A percentile compares a stretch with the other conserved stretches of the same genome.
Evolutionary conservation across 2,113 vertebrate species (phyloP).

Genomic region (Steatornis caripensis): DNA sequence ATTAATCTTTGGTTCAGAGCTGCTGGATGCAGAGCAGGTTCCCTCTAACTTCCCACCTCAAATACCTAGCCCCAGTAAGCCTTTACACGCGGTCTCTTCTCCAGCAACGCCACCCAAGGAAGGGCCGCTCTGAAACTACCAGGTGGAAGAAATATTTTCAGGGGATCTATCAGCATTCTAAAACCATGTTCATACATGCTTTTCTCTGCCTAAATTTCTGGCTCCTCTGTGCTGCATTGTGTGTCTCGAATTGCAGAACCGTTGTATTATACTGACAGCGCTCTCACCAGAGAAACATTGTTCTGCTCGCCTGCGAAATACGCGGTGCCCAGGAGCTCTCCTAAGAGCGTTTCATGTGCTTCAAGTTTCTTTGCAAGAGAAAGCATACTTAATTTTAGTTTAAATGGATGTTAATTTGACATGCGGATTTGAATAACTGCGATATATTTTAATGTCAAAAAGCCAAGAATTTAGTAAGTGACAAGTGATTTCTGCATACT

Average conservation of each 20-base stretch:
- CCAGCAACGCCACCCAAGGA: background rate
- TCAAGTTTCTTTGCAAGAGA: background rate
- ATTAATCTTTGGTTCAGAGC: background rate
- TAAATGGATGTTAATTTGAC: slow-evolving; percentile 36
- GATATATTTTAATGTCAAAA: too few species aligned
- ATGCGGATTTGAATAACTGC: background rate
- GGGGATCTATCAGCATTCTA: background rate
- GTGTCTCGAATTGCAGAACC: background rate
- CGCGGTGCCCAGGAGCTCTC: background rate
- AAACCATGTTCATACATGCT: background rate
- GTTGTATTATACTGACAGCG: background rate
- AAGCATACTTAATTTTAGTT: slow-evolving; percentile 14
- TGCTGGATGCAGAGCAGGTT: background rate
- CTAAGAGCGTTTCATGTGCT: background rate
- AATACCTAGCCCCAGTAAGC: background rate
- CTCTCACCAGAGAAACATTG: background rate
- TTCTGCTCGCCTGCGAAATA: background rate
- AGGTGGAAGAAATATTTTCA: background rate
- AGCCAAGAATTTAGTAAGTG: too few species aligned
- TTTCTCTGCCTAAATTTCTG: background rate
- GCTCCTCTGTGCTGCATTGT: background rate
- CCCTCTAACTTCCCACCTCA: background rate
- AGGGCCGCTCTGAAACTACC: background rate
- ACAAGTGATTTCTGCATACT: background rate
- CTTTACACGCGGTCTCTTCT: background rate